A percentile compares a stretch with the other conserved stretches of the same genome.
These are phyloP conservation scores for Drosophila antonietae DNA, from an alignment of 2,888 invertebrate genomes.

Conservation along the genomic window DNA sequence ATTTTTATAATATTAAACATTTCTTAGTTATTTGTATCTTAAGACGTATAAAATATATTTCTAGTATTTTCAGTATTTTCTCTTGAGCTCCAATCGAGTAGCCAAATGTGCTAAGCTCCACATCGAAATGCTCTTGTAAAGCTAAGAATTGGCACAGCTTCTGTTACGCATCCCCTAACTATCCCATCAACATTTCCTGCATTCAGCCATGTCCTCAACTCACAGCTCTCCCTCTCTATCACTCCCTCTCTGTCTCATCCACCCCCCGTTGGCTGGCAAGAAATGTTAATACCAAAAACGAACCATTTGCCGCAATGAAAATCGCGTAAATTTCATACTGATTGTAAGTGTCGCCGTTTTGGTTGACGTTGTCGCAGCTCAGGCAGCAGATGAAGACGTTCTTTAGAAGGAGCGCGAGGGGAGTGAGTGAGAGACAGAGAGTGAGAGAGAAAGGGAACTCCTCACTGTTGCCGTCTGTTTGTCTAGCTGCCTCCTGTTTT, in stretches of 20 bases:
- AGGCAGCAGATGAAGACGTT: slow-evolving; percentile 48
- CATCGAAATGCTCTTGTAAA: neutral
- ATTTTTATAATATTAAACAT: no score
- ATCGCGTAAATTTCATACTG: slow-evolving; percentile 81
- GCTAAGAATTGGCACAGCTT: slow-evolving; percentile 68
- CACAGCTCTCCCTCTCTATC: neutral
- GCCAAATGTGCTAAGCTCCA: neutral
- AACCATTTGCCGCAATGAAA: slow-evolving; percentile 81
- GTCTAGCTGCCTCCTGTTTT: slow-evolving; percentile 44
- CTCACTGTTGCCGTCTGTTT: slow-evolving; percentile 60
- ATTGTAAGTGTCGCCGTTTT: slow-evolving; percentile 79
- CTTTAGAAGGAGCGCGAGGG: neutral
- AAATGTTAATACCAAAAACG: slow-evolving; percentile 80
- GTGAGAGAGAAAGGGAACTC: slow-evolving; percentile 2
- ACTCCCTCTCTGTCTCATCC: neutral
- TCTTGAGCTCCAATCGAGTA: neutral
- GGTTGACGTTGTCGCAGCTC: slow-evolving; percentile 59
- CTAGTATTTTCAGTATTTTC: neutral
- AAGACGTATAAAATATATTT: neutral
- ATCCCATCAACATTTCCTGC: slow-evolving; percentile 41
- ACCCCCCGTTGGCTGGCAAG: slow-evolving; percentile 50
- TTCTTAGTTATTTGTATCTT: no score
- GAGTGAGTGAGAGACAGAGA: neutral
- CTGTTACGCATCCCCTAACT: slow-evolving; percentile 34
- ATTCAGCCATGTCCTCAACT: neutral